Percentiles rank a stretch among this genome's conserved stretches.
phyloP scores from a whole-genome alignment of 1,140 invertebrate species.

The Octopus sinensis region DNA sequence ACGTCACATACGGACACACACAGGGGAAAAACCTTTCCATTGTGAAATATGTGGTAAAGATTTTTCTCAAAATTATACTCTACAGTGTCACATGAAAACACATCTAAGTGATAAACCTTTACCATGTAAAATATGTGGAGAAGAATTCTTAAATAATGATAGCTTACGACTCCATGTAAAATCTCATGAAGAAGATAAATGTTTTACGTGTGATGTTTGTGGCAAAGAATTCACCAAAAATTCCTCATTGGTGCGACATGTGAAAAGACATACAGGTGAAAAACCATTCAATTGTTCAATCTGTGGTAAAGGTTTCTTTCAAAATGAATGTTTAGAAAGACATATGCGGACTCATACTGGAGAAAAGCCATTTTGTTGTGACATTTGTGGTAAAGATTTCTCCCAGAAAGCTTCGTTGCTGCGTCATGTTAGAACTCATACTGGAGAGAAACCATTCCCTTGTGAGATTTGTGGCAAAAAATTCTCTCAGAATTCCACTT shows the following conservation, averaged over 20 bases:
- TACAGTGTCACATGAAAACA: too few species aligned
- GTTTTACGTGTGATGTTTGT: too few species aligned
- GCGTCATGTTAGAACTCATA: constrained; percentile 87
- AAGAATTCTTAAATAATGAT: too few species aligned
- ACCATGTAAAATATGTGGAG: too few species aligned
- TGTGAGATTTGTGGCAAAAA: constrained; percentile 85
- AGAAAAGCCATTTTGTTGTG: constrained; percentile 75
- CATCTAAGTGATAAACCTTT: too few species aligned
- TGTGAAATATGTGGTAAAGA: neutral
- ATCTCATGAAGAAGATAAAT: too few species aligned
- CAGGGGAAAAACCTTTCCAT: neutral
- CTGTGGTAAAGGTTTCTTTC: constrained; percentile 28
- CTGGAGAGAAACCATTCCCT: constrained; percentile 91
- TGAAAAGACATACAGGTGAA: constrained; percentile 67
- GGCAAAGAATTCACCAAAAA: too few species aligned
- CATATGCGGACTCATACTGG: constrained; percentile 28
- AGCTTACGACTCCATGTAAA: too few species aligned
- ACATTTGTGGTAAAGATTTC: constrained; percentile 77
- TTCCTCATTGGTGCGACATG: neutral
- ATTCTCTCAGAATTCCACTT: constrained; percentile 81
- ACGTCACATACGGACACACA: neutral
- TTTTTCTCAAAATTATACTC: too few species aligned
- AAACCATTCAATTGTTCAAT: constrained; percentile 69
- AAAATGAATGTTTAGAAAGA: constrained; percentile 16
- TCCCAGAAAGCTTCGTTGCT: constrained; percentile 87